These are phyloP conservation scores for Notoglanidium macrostoma DNA, from an alignment of 2,797 vertebrate genomes.

Conservation along the genomic window DNA sequence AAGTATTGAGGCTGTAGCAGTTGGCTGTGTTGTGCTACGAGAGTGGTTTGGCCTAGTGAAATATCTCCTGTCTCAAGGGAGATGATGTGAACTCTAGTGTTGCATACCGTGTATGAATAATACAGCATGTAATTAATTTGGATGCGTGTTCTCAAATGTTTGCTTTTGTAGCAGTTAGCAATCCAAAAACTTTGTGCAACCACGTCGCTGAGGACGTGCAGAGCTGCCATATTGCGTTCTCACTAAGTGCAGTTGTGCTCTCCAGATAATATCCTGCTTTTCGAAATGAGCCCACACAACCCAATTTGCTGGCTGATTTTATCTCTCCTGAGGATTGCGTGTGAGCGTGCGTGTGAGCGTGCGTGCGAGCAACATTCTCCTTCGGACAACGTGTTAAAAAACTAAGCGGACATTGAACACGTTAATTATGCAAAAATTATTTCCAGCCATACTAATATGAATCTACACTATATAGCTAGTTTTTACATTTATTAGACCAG, in stretches of 20 bases:
- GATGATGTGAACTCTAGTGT: neutral
- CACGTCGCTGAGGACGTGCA: neutral
- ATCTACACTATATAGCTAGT: neutral
- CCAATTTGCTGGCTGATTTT: constrained; percentile 17
- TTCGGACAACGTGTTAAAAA: neutral
- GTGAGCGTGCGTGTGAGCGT: neutral
- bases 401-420: neutral
- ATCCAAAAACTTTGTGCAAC: constrained; percentile 5
- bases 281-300: constrained; percentile 29
- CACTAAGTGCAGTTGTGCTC: constrained; percentile 8
- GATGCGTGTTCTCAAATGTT: neutral
- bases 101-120: neutral
- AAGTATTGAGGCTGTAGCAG: neutral
- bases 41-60: neutral
- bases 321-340: neutral
- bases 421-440: neutral
- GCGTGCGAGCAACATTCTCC: no score
- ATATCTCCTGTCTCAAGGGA: neutral
- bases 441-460: neutral
- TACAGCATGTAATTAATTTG: neutral
- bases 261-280: constrained; percentile 12
- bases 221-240: constrained; percentile 25
- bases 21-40: neutral
- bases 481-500: neutral
- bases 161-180: neutral